Percentiles rank a stretch among this genome's conserved stretches.
phyloP scores from a whole-genome alignment of 2,888 invertebrate species.

The Hofmannophila pseudospretella region DNA sequence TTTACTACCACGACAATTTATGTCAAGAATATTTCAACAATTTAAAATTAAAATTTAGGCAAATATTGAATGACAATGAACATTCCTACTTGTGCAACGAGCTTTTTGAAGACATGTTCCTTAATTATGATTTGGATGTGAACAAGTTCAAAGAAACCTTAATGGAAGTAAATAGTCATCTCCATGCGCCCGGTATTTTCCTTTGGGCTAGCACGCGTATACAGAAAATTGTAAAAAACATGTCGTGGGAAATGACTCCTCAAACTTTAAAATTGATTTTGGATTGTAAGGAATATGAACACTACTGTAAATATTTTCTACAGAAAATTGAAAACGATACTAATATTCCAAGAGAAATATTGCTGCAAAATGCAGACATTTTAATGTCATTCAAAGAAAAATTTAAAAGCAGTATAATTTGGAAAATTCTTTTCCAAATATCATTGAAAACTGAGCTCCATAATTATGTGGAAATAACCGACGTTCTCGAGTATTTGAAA shows the following conservation, averaged over 20 bases:
- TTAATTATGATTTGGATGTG: conserved; percentile 12
- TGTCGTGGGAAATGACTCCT: conserved; percentile 36
- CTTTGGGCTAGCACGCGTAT: conserved; percentile 46
- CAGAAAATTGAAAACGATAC: conserved; percentile 30
- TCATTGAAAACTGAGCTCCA: conserved; percentile 30
- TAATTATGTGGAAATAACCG: conserved; percentile 19
- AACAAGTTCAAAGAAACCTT: conserved; percentile 31
- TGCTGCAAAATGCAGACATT: conserved; percentile 28
- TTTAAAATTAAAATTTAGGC: conserved; percentile 26
- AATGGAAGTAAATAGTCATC: conserved; percentile 26
- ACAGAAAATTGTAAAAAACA: conserved; percentile 29
- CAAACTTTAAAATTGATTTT: conserved; percentile 32
- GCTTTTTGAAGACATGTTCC: conserved; percentile 37
- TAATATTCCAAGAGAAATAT: conserved; percentile 20
- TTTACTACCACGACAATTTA: conserved; percentile 20
- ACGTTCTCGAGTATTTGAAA: conserved; percentile 24
- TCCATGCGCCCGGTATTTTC: conserved; percentile 37
- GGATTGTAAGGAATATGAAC: conserved; percentile 37
- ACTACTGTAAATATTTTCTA: conserved; percentile 36
- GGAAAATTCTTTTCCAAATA: conserved; percentile 52
- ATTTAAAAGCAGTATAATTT: conserved; percentile 34
- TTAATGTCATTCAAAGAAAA: conserved; percentile 35
- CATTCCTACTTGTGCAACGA: conserved; percentile 50
- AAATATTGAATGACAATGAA: conserved; percentile 18
- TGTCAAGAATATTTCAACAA: conserved; percentile 19